A percentile compares a stretch with the other conserved stretches of the same genome.
Evolutionary conservation across 2,113 vertebrate genomes (phyloP).

Genomic region (Poecilia latipinna): DNA sequence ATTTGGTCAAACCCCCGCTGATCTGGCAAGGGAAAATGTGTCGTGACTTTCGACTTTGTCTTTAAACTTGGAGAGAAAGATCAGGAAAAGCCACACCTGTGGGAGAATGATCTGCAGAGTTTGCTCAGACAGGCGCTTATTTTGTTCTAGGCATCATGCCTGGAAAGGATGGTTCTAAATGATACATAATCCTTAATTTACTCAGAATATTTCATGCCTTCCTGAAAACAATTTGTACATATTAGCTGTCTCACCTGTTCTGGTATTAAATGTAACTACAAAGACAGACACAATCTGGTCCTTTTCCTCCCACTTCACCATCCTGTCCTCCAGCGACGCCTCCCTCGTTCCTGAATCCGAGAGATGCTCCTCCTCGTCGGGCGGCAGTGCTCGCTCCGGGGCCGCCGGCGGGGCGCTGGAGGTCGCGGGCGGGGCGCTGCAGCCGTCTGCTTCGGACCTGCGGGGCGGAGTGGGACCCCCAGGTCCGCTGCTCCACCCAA

Average conservation of each 20-base stretch:
- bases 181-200: background rate
- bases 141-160: constrained; percentile 22
- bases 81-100: constrained; percentile 69
- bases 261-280: constrained; percentile 92
- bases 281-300: constrained; percentile 94
- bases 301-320: constrained; percentile 85
- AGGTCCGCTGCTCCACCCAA: constrained; percentile 74
- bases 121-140: constrained; percentile 2
- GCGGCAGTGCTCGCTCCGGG: constrained; percentile 39
- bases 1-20: constrained; percentile 8
- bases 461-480: constrained; percentile 62
- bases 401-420: constrained; percentile 48
- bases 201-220: background rate
- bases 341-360: constrained; percentile 53
- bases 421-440: constrained; percentile 61
- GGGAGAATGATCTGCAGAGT: constrained; percentile 36
- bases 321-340: constrained; percentile 61
- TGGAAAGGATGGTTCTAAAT: constrained; percentile 2
- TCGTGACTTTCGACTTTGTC: constrained; percentile 15
- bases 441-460: constrained; percentile 52
- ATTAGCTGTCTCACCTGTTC: constrained; percentile 84
- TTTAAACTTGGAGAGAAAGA: constrained; percentile 31
- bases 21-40: constrained; percentile 4
- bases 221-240: background rate
- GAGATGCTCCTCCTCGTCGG: constrained; percentile 44